A percentile compares a stretch with the other conserved stretches of the same genome.
Conservation (phyloP, 2,113 vertebrate genomes). For the Anser brachyrhynchus region DNA sequence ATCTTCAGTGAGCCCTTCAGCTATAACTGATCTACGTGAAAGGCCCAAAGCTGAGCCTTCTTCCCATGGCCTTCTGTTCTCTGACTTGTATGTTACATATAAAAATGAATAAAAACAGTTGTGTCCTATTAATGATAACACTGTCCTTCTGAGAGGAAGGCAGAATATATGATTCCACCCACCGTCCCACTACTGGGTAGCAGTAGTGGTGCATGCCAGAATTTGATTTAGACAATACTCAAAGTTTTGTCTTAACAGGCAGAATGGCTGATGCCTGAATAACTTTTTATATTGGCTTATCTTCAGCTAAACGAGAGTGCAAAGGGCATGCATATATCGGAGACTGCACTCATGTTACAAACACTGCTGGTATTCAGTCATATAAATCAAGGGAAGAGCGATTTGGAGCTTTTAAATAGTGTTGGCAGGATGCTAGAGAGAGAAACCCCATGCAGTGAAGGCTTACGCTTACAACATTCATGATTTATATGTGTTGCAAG, state of each 20-base stretch:
- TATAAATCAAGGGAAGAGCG: neutral
- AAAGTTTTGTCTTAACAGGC: neutral
- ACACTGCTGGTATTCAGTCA: neutral
- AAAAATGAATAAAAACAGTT: neutral
- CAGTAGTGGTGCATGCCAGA: neutral
- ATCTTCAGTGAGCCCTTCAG: neutral
- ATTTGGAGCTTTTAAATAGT: neutral
- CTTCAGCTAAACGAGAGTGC: neutral
- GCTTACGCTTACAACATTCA: neutral
- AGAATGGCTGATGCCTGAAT: neutral
- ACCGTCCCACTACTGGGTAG: neutral
- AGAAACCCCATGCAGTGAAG: neutral
- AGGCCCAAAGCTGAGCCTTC: neutral
- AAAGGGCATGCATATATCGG: neutral
- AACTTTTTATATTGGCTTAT: neutral
- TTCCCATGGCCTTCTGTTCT: neutral
- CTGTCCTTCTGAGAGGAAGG: fast-evolving
- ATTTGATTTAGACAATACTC: neutral
- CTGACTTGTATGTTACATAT: neutral
- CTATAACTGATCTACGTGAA: neutral
- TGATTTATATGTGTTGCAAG: neutral
- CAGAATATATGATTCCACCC: fast-evolving
- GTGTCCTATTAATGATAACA: too few species aligned
- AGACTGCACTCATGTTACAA: neutral
- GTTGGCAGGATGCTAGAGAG: neutral